Evolutionary conservation across 2,797 vertebrate genomes (phyloP).

Genomic region (Thaleichthys pacificus): DNA sequence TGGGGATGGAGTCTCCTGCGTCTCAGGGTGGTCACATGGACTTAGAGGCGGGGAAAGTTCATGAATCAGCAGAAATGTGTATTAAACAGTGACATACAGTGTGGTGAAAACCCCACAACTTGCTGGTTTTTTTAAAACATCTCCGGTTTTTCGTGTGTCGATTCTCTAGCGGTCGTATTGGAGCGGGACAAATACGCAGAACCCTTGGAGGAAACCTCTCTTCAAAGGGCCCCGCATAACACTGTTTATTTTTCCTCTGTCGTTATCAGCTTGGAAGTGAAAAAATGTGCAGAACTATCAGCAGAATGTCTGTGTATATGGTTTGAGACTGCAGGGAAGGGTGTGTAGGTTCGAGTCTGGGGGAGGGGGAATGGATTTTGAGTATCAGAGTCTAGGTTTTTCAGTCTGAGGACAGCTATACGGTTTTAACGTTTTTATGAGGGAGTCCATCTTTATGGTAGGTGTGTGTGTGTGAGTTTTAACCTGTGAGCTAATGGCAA

Average conservation of each 20-base stretch:
- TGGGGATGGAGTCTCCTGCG: constrained; percentile 25
- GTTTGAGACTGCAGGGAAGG: too few relatives aligned
- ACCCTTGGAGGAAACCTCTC: constrained; percentile 30
- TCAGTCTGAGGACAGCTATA: too few relatives aligned
- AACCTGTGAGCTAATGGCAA: too few relatives aligned
- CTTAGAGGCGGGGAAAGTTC: constrained; percentile 52
- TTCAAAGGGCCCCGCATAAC: constrained; percentile 17
- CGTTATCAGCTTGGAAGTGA: constrained; percentile 34
- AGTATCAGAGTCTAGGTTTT: too few relatives aligned
- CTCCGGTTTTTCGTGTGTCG: constrained; percentile 46
- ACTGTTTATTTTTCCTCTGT: constrained; percentile 53
- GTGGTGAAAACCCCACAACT: constrained; percentile 58
- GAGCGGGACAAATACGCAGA: constrained; percentile 64
- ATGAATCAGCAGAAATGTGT: constrained; percentile 56
- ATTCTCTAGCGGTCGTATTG: constrained; percentile 58
- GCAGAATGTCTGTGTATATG: too few relatives aligned
- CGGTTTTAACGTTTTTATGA: too few relatives aligned
- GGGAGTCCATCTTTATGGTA: too few relatives aligned
- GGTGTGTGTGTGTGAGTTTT: too few relatives aligned
- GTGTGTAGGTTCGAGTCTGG: too few relatives aligned
- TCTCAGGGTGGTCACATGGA: constrained; percentile 44
- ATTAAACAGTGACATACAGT: constrained; percentile 70
- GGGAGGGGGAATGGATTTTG: too few relatives aligned
- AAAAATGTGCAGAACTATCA: constrained; percentile 33
- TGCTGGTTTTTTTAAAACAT: constrained; percentile 58